Percentiles rank a stretch among this genome's conserved stretches.
Conservation (phyloP, 2,888 invertebrate genomes). For the Rhagium mordax region DNA sequence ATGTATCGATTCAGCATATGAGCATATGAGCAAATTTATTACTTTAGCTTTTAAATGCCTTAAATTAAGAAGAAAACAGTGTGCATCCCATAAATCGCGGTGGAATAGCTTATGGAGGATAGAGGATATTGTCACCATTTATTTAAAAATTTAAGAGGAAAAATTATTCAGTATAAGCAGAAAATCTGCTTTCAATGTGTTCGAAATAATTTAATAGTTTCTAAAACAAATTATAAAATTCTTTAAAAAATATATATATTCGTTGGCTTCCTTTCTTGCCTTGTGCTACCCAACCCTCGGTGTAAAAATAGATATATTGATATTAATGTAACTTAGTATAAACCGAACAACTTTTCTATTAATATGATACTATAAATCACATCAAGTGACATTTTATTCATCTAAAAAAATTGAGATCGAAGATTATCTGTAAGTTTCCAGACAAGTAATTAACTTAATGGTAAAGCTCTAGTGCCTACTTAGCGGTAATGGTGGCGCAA, state of each 20-base stretch:
- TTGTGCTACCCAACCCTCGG: background rate
- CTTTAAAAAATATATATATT: too few species aligned
- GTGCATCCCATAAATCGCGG: too few species aligned
- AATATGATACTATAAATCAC: background rate
- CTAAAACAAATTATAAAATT: background rate
- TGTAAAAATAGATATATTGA: background rate
- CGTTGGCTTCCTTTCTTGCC: background rate
- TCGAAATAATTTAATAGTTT: too few species aligned
- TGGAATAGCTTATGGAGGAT: too few species aligned
- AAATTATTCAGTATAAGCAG: too few species aligned
- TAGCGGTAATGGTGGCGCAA: background rate
- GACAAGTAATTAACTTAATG: background rate
- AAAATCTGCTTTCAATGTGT: too few species aligned
- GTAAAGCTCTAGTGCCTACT: background rate
- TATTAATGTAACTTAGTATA: background rate
- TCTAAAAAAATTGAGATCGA: background rate
- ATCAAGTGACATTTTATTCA: background rate
- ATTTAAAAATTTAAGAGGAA: too few species aligned
- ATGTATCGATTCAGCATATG: too few species aligned
- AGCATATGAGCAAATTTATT: too few species aligned
- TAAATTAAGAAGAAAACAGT: too few species aligned
- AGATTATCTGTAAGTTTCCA: background rate
- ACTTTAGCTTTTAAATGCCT: too few species aligned
- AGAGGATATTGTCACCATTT: too few species aligned
- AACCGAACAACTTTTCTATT: background rate